Base-by-base conservation (phyloP, 1,140 invertebrate species). In the Phocides pigmalion region DNA sequence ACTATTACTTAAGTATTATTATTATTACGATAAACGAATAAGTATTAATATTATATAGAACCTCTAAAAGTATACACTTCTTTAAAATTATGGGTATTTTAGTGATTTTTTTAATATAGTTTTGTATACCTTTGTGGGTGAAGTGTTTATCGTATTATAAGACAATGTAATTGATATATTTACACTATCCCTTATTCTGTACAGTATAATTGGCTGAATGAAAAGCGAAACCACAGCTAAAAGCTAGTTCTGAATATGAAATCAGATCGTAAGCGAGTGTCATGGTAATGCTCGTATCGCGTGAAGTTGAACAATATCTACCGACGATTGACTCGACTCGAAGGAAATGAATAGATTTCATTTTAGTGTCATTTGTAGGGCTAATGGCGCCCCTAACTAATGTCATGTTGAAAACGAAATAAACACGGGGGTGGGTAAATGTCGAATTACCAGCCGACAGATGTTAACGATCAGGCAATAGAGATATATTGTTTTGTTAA, bases 321-420 rank as follows among this genome's bases (percentile, higher is more conserved):
- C 51, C 75, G 5, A 69, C 84, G 84, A 87, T 87, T 88, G 84
- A 85, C 87, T 89, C 73, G 70, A 66, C 73, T 81, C 72, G 67
- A 79, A 82, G 82, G 87, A 88, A 90, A 90, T 90, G 84, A 90
- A 90, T 89, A 90, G 88, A 89, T 90, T 90, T 90, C 85, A 88
- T 89, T 90, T 90, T 84, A 83, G 87, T 90, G 88, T 89, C 88
- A 89, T 90, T 89, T 89, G 85, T 90, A 84, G 82, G 74, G 82
- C 76, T 90, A 90, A 90, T 90, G 82, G 84, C 86, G 75, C 79
- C 85, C 75, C 73, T 68, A 61, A 76, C 74, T 87, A 86, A 87
- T 86, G 84, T 65, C 68, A 66, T 70, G 80, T 73, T 70, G 75
- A 81, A 70, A 77, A 73, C 74, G 68, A 64, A 65, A 70, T 81